Base-by-base conservation (phyloP, 2,113 vertebrate genomes). In the Prionailurus viverrinus region DNA sequence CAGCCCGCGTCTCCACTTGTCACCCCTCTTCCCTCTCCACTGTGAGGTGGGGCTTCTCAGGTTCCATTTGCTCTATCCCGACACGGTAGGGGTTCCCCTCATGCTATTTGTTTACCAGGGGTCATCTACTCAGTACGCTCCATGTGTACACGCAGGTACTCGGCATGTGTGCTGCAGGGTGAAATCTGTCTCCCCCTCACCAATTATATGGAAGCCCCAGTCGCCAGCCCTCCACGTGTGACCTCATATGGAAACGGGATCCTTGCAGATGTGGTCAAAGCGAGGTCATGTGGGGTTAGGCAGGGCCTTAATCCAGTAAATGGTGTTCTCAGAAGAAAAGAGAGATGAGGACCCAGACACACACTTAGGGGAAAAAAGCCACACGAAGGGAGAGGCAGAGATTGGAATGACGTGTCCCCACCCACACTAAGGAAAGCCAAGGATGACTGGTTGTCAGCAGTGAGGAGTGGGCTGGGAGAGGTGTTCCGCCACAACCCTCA, bases 141-240 rank as follows among this genome's bases (percentile, higher is more conserved):
- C 2, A 1, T 25, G 1, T 2, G 25, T 33, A 15, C 7, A 36
- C 15, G n/a, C 1, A 2, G 9, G 21, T 11, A 13, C 23, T 23
- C 14, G 3, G 2, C 21, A 4, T 12, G 27, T 5, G 6, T 4
- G n/a, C 0, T 12, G 16, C 41, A 5, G 41, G 48, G 6, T 61
- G n/a, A 53, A 27, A 69, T 66, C 2, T 8, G 29, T 5, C 41
- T 71, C 18, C 48, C 10, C 16, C 6, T 7, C 3, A 4, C 7
- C 58, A 23, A 78, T 3, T 8, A 10, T 0, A 2, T 0, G 2
- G 31, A 78, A 1, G 1, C 7, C 31, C 39, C 23, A 4, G n/a
- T 2, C 7, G 5, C 29, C 1, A 29, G 33, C 4, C 0, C 48
- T 13, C 27, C 29, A 12, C 1, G 1, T 0, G 18, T 33, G 87